A percentile compares a stretch with the other conserved stretches of the same genome.
Evolutionary conservation across 2,888 invertebrate genomes (phyloP).

Genomic region (Cepaea hortensis): DNA sequence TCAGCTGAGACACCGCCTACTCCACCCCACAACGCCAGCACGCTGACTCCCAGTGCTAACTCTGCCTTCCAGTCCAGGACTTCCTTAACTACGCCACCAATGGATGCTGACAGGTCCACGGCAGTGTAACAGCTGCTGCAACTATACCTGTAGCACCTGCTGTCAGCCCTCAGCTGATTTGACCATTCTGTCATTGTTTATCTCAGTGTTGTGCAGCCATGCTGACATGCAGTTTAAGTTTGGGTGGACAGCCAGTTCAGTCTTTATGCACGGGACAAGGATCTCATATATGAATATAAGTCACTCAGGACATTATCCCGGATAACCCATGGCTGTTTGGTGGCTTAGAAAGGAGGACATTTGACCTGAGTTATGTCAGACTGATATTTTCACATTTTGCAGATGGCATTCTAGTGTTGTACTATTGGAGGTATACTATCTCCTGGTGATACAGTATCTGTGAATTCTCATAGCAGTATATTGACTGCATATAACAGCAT

Average conservation of each 20-base stretch:
- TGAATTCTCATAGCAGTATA: not conserved
- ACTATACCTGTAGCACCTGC: not conserved
- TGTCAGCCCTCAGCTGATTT: not conserved
- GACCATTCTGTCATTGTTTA: not conserved
- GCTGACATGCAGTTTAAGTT: no score
- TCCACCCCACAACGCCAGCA: conserved; percentile 3
- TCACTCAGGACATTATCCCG: no score
- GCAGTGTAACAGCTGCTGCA: conserved; percentile 23
- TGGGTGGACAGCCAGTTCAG: no score
- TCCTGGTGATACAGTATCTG: not conserved
- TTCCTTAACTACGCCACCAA: conserved; percentile 16
- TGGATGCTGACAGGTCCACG: conserved; percentile 34
- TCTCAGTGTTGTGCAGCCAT: no score
- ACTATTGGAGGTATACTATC: not conserved
- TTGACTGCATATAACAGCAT: not conserved
- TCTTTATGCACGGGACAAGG: no score
- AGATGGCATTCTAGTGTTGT: not conserved
- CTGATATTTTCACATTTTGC: no score
- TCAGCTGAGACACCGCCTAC: conserved; percentile 52
- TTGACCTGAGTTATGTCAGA: no score
- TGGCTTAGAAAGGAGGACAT: no score
- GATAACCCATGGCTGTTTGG: no score
- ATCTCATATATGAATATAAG: no score
- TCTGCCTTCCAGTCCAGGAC: conserved; percentile 36
- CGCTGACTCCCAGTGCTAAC: not conserved